Evolutionary conservation across 2,888 invertebrate species (phyloP).

Genomic region (Archips crataeganus): DNA sequence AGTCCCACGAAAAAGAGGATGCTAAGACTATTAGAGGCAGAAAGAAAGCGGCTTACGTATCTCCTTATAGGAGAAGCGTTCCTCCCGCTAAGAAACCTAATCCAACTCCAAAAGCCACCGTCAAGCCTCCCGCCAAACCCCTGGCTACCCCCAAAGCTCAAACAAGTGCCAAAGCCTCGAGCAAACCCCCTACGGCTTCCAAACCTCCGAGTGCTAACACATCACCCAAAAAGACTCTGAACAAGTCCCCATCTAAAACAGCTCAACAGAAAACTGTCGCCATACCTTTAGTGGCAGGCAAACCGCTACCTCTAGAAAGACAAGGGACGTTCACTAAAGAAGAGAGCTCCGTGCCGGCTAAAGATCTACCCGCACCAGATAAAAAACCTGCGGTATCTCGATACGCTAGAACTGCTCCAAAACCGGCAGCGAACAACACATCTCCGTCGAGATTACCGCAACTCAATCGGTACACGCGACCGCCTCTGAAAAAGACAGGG

Average conservation of each 20-base stretch:
- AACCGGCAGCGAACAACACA: constrained; percentile 64
- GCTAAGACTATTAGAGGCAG: constrained; percentile 88
- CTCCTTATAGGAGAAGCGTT: constrained; percentile 81
- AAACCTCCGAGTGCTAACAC: constrained; percentile 64
- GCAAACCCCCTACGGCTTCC: constrained; percentile 58
- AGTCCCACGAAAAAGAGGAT: constrained; percentile 75
- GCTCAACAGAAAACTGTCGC: constrained; percentile 59
- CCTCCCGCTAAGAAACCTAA: constrained; percentile 66
- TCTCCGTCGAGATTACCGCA: constrained; percentile 80
- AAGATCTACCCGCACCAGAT: constrained; percentile 70
- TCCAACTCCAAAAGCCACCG: constrained; percentile 53
- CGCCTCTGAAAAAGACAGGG: constrained; percentile 59
- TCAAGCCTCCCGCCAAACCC: constrained; percentile 54
- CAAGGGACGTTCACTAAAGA: constrained; percentile 98
- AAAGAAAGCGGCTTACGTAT: constrained; percentile 89
- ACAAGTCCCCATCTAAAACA: constrained; percentile 65
- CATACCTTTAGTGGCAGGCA: constrained; percentile 61
- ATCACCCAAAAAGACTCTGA: constrained; percentile 72
- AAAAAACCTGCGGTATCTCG: constrained; percentile 59
- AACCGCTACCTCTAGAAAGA: constrained; percentile 88
- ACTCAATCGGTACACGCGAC: constrained; percentile 62
- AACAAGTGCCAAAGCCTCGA: constrained; percentile 66
- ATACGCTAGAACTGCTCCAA: constrained; percentile 61
- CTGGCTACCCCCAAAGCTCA: constrained; percentile 61
- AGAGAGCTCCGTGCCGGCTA: constrained; percentile 82